A percentile compares a stretch with the other conserved stretches of the same genome.
phyloP scores from a whole-genome alignment of 2,113 vertebrate genomes.

The Microtus oregoni region DNA sequence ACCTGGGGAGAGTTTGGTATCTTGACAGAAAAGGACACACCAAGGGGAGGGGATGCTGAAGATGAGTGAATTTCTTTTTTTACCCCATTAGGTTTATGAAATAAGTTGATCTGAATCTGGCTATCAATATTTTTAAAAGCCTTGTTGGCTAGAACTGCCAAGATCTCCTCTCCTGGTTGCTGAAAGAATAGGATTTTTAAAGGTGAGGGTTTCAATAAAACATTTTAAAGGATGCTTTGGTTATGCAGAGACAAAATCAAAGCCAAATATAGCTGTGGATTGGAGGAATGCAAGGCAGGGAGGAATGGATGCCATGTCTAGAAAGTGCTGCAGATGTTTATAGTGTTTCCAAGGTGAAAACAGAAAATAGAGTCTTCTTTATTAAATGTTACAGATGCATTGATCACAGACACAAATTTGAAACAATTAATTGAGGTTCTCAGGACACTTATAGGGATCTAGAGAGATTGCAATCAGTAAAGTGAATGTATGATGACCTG shows the following conservation, averaged over 20 bases:
- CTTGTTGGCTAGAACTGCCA: slow-evolving; percentile 55
- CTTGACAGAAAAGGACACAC: not conserved
- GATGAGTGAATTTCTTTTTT: not conserved
- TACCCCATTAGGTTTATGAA: slow-evolving; percentile 62
- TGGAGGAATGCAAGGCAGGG: not conserved
- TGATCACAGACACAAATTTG: not conserved
- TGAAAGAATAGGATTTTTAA: not conserved
- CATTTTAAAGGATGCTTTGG: not conserved
- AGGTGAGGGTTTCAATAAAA: not conserved
- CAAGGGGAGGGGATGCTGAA: not conserved
- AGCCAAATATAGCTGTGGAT: not conserved
- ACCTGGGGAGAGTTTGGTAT: not conserved
- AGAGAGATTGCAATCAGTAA: not conserved
- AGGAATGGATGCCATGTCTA: not conserved
- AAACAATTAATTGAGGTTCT: not conserved
- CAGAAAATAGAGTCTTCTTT: not conserved
- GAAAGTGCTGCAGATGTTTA: not conserved
- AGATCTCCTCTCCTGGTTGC: not conserved
- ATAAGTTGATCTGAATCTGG: not conserved
- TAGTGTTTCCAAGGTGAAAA: not conserved
- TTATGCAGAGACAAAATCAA: not conserved
- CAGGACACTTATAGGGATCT: not conserved
- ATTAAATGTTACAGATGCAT: not conserved
- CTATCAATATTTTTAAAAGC: slow-evolving; percentile 70
- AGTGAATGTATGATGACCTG: too few relatives aligned